phyloP scores from a whole-genome alignment of 1,140 invertebrate genomes.

The Trachymyrmex cornetzi region DNA sequence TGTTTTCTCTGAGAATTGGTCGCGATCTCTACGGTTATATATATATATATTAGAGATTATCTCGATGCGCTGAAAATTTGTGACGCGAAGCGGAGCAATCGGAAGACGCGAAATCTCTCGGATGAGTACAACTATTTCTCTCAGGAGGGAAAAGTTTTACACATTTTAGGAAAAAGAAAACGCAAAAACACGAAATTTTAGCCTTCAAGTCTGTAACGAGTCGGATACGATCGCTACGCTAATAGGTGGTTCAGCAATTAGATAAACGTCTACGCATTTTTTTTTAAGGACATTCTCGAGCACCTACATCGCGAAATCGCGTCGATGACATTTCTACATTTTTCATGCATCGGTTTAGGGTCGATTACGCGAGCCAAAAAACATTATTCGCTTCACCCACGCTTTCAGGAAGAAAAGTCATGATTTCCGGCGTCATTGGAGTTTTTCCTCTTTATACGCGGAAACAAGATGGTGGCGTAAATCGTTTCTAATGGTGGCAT shows the following conservation, averaged over 20 bases:
- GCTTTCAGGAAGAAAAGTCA: not conserved
- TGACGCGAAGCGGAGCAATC: too few relatives aligned
- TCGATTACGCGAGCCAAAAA: conserved; percentile 1
- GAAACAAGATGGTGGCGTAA: conserved; percentile 75
- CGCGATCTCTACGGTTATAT: not conserved
- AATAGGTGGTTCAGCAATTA: not conserved
- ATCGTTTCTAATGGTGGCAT: conserved; percentile 63
- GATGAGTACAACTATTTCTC: not conserved
- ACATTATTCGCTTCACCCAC: not conserved
- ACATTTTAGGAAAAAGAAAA: not conserved
- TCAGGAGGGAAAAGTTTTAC: not conserved
- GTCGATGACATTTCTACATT: too few relatives aligned
- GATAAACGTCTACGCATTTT: not conserved
- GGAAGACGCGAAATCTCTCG: not conserved
- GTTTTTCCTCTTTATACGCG: conserved; percentile 49
- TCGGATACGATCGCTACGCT: not conserved
- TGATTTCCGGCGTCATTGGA: conserved; percentile 1
- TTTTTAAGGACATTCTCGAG: not conserved
- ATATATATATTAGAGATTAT: conserved; percentile 24
- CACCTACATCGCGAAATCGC: not conserved
- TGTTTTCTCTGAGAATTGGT: not conserved
- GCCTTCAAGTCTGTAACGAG: not conserved
- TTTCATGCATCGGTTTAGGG: too few relatives aligned
- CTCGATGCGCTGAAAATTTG: not conserved
- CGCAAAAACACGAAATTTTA: not conserved